A percentile compares a stretch with the other conserved stretches of the same genome.
Evolutionary conservation across 2,797 vertebrate genomes (phyloP).

Genomic region (Lindbergichthys nudifrons): DNA sequence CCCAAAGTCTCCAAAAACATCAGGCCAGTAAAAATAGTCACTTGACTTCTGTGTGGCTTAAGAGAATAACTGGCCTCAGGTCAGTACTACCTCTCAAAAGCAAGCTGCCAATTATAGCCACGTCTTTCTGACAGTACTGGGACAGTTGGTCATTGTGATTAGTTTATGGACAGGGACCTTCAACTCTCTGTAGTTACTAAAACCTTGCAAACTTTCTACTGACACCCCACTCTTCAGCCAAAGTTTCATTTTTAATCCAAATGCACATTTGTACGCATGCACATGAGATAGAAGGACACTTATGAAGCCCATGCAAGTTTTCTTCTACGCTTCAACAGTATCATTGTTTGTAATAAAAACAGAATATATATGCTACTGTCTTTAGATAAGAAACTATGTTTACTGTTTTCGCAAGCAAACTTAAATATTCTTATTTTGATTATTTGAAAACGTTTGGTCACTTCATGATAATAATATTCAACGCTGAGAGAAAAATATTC

Average conservation of each 20-base stretch:
- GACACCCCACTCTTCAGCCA: not conserved
- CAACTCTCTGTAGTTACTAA: constrained; percentile 1
- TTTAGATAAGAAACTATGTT: not conserved
- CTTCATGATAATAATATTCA: constrained; percentile 22
- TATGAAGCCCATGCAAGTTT: not conserved
- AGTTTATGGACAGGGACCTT: constrained; percentile 63
- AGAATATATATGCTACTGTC: not conserved
- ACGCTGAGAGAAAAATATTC: constrained; percentile 40
- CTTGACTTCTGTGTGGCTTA: constrained; percentile 42
- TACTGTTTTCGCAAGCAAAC: not conserved
- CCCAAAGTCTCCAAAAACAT: constrained; percentile 31
- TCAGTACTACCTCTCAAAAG: constrained; percentile 52
- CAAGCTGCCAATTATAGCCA: constrained; percentile 67
- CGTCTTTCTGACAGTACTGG: constrained; percentile 64
- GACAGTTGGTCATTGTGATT: constrained; percentile 66
- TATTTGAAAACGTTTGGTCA: not conserved
- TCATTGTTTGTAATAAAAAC: not conserved
- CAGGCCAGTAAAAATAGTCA: constrained; percentile 57
- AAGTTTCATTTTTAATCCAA: constrained; percentile 20
- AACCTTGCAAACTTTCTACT: constrained; percentile 29
- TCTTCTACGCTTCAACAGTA: not conserved
- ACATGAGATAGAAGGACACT: not conserved
- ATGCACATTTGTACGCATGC: constrained; percentile 2
- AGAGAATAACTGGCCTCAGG: constrained; percentile 55
- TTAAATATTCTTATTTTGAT: not conserved